These are phyloP conservation scores for Drosophila formosana DNA, from an alignment of 2,888 invertebrate species.

Conservation along the genomic window DNA sequence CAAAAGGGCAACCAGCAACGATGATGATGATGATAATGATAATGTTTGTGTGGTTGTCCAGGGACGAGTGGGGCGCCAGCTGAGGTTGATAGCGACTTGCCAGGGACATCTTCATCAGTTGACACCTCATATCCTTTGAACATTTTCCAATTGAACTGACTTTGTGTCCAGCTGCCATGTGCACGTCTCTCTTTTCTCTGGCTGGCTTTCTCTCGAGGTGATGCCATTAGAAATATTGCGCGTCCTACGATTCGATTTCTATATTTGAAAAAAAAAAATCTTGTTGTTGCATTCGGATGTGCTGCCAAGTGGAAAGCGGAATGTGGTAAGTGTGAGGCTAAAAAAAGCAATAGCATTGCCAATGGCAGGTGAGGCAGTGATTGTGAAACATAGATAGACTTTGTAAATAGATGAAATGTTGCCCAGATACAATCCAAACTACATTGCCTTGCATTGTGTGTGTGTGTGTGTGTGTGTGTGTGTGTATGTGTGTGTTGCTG, in stretches of 20 bases:
- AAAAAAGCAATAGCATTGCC: conserved; percentile 17
- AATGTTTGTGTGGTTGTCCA: conserved; percentile 23
- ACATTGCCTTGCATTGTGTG: conserved; percentile 11
- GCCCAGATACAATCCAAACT: conserved; percentile 34
- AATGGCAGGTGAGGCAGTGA: conserved; percentile 59
- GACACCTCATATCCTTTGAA: conserved; percentile 77
- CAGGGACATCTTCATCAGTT: conserved; percentile 60
- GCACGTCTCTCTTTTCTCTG: conserved; percentile 5
- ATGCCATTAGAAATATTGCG: conserved; percentile 77
- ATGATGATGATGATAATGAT: conserved; percentile 32
- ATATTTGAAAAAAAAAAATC: conserved; percentile 76
- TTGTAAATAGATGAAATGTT: conserved; percentile 73
- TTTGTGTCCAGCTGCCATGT: conserved; percentile 13
- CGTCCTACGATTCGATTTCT: conserved; percentile 66
- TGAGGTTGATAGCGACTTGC: conserved; percentile 27
- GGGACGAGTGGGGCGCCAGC: conserved; percentile 6
- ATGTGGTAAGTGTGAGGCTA: conserved; percentile 15
- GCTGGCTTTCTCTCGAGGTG: conserved; percentile 21
- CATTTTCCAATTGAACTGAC: conserved; percentile 73
- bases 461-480: conserved; percentile 4
- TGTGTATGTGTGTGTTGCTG: conserved; percentile 14
- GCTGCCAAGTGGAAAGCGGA: conserved; percentile 57
- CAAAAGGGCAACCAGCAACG: background rate
- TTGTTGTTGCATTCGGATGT: conserved; percentile 56
- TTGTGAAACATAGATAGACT: conserved; percentile 72